Evolutionary conservation across 35 echinoderm and acorn worm genomes (phyloP).

Genomic region (Lytechinus pictus): DNA sequence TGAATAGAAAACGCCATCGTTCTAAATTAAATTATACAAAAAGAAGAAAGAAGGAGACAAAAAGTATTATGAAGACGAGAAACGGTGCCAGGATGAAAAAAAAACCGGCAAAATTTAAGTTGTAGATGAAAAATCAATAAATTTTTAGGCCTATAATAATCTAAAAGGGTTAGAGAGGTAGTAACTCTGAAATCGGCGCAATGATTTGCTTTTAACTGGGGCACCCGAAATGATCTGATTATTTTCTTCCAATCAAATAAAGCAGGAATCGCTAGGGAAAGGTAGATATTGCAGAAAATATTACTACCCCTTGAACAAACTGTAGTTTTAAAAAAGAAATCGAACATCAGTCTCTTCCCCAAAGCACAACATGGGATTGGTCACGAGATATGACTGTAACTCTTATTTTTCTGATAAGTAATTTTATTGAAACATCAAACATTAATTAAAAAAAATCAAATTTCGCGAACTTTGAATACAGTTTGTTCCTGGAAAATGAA

Average conservation of each 20-base stretch:
- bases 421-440: neutral
- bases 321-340: neutral
- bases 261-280: neutral
- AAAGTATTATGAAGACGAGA: neutral
- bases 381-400: neutral
- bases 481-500: neutral
- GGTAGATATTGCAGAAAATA: neutral
- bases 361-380: neutral
- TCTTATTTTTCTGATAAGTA: neutral
- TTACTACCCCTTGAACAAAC: neutral
- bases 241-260: neutral
- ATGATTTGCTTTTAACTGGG: neutral
- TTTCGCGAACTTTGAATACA: neutral
- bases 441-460: neutral
- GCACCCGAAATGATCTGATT: neutral
- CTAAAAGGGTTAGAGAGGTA: no score
- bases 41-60: neutral
- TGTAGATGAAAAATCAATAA: no score
- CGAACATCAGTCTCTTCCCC: neutral
- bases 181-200: no score
- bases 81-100: no score
- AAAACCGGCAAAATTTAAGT: no score
- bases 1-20: neutral
- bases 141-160: no score
- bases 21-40: neutral